A percentile compares a stretch with the other conserved stretches of the same genome.
Evolutionary conservation across 2,113 vertebrate genomes (phyloP).

Genomic region (Phalacrocorax pelagicus): DNA sequence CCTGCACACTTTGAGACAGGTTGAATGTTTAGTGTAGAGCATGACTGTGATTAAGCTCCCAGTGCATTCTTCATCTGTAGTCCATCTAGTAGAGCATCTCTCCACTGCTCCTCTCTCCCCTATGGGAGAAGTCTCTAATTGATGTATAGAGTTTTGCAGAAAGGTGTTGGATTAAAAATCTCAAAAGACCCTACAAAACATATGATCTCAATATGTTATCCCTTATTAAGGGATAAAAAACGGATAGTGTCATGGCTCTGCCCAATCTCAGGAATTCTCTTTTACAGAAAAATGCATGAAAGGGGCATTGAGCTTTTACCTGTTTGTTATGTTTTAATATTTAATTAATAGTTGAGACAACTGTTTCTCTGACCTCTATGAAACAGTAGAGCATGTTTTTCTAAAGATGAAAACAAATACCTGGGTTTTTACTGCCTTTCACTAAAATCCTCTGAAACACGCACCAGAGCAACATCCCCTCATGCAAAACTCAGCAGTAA

Average conservation of each 20-base stretch:
- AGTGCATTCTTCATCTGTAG: conserved; percentile 71
- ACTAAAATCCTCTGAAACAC: background rate
- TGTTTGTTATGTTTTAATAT: background rate
- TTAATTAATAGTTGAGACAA: background rate
- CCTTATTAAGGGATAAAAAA: conserved; percentile 15
- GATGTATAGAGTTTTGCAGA: conserved; percentile 25
- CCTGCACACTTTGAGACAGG: conserved; percentile 62
- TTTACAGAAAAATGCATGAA: background rate
- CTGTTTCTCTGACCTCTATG: background rate
- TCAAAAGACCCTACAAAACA: conserved; percentile 32
- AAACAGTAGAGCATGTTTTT: background rate
- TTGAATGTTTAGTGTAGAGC: conserved; percentile 64
- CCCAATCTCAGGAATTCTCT: background rate
- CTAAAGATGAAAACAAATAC: background rate
- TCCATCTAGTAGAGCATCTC: conserved; percentile 68
- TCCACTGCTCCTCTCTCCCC: conserved; percentile 32
- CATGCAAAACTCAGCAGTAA: background rate
- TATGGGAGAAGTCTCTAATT: conserved; percentile 4
- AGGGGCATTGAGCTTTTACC: background rate
- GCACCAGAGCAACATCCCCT: background rate
- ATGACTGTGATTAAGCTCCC: conserved; percentile 69
- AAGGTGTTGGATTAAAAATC: conserved; percentile 61
- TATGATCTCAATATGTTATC: conserved; percentile 31
- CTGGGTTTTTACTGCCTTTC: background rate
- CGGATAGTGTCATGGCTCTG: background rate